Percentiles rank a stretch among this genome's conserved stretches.
Evolutionary conservation across 2,113 vertebrate species (phyloP).

Genomic region (Cryptoleucopteryx plumbea): DNA sequence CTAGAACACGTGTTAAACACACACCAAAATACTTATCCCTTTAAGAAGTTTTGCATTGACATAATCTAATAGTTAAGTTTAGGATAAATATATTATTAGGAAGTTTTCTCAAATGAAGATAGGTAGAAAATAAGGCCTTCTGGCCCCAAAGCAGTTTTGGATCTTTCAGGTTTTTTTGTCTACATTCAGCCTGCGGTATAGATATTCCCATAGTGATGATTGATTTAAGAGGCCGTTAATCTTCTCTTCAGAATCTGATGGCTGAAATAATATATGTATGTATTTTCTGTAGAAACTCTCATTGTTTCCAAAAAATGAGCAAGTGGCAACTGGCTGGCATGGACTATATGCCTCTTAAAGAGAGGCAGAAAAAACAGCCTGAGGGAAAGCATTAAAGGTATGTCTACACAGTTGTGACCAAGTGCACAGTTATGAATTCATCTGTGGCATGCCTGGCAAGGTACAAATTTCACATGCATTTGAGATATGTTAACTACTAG

Average conservation of each 20-base stretch:
- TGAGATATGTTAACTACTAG: not conserved
- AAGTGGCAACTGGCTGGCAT: not conserved
- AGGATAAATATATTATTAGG: not conserved
- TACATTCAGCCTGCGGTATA: not conserved
- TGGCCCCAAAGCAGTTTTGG: not conserved
- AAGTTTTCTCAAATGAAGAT: not conserved
- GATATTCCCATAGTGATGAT: not conserved
- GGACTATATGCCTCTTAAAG: not conserved
- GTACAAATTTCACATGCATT: not conserved
- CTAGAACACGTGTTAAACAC: not conserved
- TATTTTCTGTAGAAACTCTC: not conserved
- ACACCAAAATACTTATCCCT: not conserved
- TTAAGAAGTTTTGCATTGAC: not conserved
- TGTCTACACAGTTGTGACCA: not conserved
- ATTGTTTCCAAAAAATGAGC: not conserved
- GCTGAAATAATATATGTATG: not conserved
- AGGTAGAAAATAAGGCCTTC: not conserved
- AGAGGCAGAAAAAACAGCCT: not conserved
- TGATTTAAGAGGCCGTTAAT: not conserved
- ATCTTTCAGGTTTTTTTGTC: not conserved
- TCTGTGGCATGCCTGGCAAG: not conserved
- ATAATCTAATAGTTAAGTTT: not conserved
- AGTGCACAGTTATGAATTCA: not conserved
- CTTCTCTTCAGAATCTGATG: not conserved
- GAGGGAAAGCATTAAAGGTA: not conserved